Evolutionary conservation across 2,113 vertebrate species (phyloP).

Genomic region (Percopsis transmontana): DNA sequence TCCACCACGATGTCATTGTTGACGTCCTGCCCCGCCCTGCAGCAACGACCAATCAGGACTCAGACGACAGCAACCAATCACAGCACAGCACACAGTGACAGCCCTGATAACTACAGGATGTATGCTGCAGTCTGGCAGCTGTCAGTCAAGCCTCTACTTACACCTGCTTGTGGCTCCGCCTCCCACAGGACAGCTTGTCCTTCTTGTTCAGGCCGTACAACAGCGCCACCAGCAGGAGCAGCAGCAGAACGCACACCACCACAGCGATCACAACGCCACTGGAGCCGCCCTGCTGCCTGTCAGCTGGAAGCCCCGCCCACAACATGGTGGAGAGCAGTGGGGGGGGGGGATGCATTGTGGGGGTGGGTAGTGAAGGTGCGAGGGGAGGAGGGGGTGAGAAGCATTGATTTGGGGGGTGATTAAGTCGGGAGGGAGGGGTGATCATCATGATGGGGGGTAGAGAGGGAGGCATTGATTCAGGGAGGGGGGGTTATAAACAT

Average conservation of each 20-base stretch:
- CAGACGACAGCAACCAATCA: neutral
- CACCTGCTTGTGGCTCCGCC: conserved; percentile 81
- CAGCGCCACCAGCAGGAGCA: conserved; percentile 83
- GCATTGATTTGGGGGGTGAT: conserved; percentile 36
- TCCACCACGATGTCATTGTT: conserved; percentile 78
- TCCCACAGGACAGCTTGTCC: conserved; percentile 80
- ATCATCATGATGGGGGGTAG: no score
- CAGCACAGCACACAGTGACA: no score
- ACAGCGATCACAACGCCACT: conserved; percentile 85
- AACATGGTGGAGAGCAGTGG: conserved; percentile 1
- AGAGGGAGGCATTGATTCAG: conserved; percentile 3
- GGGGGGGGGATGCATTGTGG: conserved; percentile 14
- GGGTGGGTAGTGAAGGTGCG: neutral
- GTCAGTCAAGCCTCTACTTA: conserved; percentile 70
- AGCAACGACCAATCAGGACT: neutral
- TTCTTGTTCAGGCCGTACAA: conserved; percentile 88
- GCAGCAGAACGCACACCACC: conserved; percentile 87
- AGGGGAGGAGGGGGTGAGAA: conserved; percentile 6
- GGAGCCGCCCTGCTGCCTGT: conserved; percentile 79
- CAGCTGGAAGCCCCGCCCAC: conserved; percentile 66
- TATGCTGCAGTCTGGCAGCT: neutral
- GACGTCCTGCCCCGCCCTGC: conserved; percentile 64
- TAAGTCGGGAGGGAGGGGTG: conserved; percentile 13
- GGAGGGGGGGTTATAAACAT: neutral
- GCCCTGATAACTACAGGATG: neutral